Evolutionary conservation across 2,113 vertebrate species (phyloP).

Genomic region (Siniperca knerii): DNA sequence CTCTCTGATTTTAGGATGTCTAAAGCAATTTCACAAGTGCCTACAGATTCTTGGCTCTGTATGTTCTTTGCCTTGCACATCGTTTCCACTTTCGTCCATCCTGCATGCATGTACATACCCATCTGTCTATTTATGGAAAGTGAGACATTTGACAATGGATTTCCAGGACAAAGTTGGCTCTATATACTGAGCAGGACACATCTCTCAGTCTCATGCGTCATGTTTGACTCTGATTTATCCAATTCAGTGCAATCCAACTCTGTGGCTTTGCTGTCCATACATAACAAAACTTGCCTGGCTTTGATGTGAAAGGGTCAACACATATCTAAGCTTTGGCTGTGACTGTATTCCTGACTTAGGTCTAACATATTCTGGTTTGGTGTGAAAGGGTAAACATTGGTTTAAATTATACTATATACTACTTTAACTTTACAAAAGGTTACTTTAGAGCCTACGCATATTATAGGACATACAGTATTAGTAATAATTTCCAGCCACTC

Average conservation of each 20-base stretch:
- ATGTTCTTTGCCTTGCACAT: conserved; percentile 9
- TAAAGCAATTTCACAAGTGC: conserved; percentile 56
- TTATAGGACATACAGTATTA: not conserved
- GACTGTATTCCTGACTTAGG: not conserved
- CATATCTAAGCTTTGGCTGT: not conserved
- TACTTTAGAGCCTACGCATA: not conserved
- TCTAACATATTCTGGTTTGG: not conserved
- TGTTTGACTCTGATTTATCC: conserved; percentile 6
- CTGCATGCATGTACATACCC: not conserved
- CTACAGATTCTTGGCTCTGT: conserved; percentile 22
- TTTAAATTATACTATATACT: not conserved
- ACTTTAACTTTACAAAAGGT: not conserved
- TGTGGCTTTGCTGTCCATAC: not conserved
- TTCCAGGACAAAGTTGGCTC: conserved; percentile 2
- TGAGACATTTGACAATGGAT: conserved; percentile 13
- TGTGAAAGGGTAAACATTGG: not conserved
- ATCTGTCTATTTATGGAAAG: conserved; percentile 35
- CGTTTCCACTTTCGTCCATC: conserved; percentile 10
- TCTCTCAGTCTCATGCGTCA: not conserved
- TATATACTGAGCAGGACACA: not conserved
- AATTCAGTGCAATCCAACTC: not conserved
- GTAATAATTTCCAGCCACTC: not conserved
- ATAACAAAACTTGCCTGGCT: not conserved
- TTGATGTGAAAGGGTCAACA: not conserved
- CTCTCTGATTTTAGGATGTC: conserved; percentile 56